Base-by-base conservation (phyloP, 2,113 vertebrate species). In the Nyctereutes procyonoides region DNA sequence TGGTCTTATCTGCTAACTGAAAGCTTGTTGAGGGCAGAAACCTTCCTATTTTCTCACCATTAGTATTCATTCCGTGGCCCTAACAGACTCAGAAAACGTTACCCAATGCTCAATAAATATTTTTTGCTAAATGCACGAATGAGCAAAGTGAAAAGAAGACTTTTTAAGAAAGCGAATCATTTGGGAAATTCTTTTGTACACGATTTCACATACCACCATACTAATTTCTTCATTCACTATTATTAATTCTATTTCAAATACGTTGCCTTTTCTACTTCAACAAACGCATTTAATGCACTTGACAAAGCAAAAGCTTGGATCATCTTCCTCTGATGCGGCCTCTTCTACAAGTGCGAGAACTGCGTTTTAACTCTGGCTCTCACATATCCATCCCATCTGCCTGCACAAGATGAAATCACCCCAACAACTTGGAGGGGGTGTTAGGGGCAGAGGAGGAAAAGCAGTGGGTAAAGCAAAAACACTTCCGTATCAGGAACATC, bases 311-410 rank as follows among this genome's bases (percentile, higher is more conserved):
- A 97, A 84, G 48, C 92, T 82, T 77, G 43, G 77, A 74, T 91
- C 55, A 74, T 69, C 65, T 82, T 91, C 85, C 74, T 97, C 82
- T 28, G 32, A 56, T 74, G 84, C 15, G 48, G 51, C 56, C 32
- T 96, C 83, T 91, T 92, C 87, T 73, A 92, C 87, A 81, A 88
- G 38, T 90, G 55, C 92, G 73, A 92, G 17, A 62, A 88, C 55
- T 93, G 71, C 56, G 51, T 96, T 95, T 97, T 94, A 92, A 97
- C 93, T 94, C 81, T 96, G 76, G 71, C 38, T 88, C 32, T 97
- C 71, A 58, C 32, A 76, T 48, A 96, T 67, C 63, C 87, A 96
- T 73, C 38, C 90, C 82, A 32, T 62, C 81, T 19, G 87, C 58
- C 65, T 77, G 63, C 65, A 74, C 63, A 90, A 81, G 86, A 87